Conservation (phyloP, 2,113 vertebrate species). For the Podocnemis expansa region DNA sequence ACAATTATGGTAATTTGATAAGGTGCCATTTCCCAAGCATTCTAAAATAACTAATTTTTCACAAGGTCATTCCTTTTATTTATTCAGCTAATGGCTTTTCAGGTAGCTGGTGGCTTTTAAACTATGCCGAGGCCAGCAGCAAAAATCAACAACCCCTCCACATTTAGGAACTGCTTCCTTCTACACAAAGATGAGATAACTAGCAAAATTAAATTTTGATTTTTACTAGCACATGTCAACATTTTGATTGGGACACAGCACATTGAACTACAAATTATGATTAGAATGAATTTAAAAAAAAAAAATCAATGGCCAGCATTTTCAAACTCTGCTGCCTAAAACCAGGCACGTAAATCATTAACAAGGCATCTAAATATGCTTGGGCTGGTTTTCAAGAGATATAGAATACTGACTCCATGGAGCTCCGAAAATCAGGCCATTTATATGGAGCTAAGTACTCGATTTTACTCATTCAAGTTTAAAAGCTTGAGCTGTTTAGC, state of each 20-base stretch:
- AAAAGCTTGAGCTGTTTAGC: neutral
- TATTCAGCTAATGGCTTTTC: conserved; percentile 41
- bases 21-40: neutral
- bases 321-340: conserved; percentile 15
- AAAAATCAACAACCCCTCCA: conserved; percentile 2
- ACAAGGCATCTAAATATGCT: conserved; percentile 42
- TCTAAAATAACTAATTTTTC: conserved; percentile 4
- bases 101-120: conserved; percentile 20
- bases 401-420: neutral
- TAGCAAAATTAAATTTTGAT: conserved; percentile 31
- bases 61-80: conserved; percentile 17
- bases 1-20: neutral
- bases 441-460: neutral
- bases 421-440: conserved; percentile 25
- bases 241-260: neutral
- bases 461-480: neutral
- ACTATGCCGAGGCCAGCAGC: neutral
- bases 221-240: neutral
- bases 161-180: neutral
- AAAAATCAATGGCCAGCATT: conserved; percentile 4
- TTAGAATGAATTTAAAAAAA: conserved; percentile 13
- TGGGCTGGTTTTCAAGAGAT: conserved; percentile 36
- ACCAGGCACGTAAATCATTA: conserved; percentile 25
- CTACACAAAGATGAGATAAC: conserved; percentile 32
- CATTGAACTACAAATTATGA: conserved; percentile 7